A percentile compares a stretch with the other conserved stretches of the same genome.
phyloP scores from a whole-genome alignment of 1,140 invertebrate genomes.

The Aleiodes sp. region DNA sequence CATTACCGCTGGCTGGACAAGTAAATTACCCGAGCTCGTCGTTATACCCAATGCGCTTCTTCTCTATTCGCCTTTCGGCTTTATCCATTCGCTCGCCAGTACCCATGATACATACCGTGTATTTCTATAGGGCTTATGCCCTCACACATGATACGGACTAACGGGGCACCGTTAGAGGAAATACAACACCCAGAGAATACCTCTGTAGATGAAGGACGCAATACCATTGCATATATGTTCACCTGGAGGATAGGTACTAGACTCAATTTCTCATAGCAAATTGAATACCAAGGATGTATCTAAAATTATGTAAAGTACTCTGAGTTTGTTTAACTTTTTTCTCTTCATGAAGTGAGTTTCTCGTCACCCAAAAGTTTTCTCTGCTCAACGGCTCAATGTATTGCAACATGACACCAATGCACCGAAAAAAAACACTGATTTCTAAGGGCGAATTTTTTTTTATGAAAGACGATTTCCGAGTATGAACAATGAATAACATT shows the following conservation, averaged over 20 bases:
- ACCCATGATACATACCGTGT: not conserved
- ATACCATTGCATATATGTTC: not conserved
- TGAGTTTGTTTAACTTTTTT: no score
- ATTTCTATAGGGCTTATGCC: not conserved
- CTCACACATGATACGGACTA: not conserved
- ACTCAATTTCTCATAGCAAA: no score
- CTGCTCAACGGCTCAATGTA: not conserved
- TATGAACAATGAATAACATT: slow-evolving; percentile 21
- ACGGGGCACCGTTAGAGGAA: slow-evolving; percentile 9
- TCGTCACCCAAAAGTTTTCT: no score
- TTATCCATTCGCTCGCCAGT: not conserved
- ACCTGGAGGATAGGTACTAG: no score
- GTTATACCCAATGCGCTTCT: slow-evolving; percentile 4
- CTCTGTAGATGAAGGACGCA: not conserved
- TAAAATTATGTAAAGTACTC: no score
- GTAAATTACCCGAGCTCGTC: slow-evolving; percentile 58
- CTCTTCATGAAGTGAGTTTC: no score
- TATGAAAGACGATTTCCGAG: not conserved
- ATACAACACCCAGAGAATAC: not conserved
- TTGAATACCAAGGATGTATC: no score
- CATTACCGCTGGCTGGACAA: slow-evolving; percentile 58
- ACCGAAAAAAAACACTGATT: not conserved
- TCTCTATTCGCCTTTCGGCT: slow-evolving; percentile 11
- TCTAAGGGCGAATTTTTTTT: not conserved
- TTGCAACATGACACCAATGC: not conserved